Conservation (phyloP, 2,113 vertebrate species). For the Hypanus sabinus region DNA sequence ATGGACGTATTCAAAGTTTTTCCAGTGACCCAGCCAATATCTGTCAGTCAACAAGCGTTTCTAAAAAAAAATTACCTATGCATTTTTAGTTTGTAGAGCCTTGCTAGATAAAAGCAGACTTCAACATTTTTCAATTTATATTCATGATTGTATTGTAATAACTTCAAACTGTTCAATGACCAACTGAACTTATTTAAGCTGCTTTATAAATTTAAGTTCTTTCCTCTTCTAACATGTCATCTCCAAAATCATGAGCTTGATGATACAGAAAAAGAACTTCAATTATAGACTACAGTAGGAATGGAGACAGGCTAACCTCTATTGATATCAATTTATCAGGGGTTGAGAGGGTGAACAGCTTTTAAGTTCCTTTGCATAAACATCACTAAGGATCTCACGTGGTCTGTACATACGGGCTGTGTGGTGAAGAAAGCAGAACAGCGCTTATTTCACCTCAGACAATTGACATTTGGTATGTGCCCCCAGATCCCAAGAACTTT, state of each 20-base stretch:
- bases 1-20: background rate
- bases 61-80: background rate
- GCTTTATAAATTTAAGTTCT: background rate
- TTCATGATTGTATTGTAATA: background rate
- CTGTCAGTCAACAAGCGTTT: background rate
- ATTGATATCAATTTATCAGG: too few relatives aligned
- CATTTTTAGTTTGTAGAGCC: background rate
- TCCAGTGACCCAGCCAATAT: background rate
- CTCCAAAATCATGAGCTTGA: background rate
- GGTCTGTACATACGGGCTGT: too few relatives aligned
- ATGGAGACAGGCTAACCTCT: too few relatives aligned
- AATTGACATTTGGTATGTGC: too few relatives aligned
- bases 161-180: background rate
- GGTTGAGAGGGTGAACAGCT: too few relatives aligned
- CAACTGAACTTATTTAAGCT: background rate
- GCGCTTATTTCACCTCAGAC: too few relatives aligned
- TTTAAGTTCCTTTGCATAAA: too few relatives aligned
- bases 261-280: background rate
- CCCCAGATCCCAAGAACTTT: too few relatives aligned
- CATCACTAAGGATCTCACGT: too few relatives aligned
- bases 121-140: background rate
- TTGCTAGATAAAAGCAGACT: background rate
- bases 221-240: background rate
- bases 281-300: background rate
- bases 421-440: too few relatives aligned